Evolutionary conservation across 2,888 invertebrate species (phyloP).

Genomic region (Eulithis prunata): DNA sequence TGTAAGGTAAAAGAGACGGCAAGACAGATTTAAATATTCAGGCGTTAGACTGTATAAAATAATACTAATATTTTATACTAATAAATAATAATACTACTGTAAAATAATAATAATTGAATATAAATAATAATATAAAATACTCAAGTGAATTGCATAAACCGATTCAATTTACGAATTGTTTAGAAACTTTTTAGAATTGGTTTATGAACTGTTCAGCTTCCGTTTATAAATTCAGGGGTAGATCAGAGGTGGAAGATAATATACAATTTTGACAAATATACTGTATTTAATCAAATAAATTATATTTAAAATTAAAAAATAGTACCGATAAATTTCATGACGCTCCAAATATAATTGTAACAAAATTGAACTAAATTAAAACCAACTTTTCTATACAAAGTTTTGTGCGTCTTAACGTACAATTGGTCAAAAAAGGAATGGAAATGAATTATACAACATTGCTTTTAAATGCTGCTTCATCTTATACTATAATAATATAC

Average conservation of each 20-base stretch:
- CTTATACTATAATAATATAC: conserved; percentile 61
- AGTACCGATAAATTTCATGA: conserved; percentile 74
- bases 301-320: conserved; percentile 76
- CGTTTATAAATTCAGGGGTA: too few species aligned
- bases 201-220: too few species aligned
- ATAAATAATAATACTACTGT: too few species aligned
- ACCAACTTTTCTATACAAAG: conserved; percentile 33
- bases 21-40: too few species aligned
- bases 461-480: conserved; percentile 36
- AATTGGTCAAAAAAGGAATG: conserved; percentile 55
- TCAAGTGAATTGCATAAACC: too few species aligned
- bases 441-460: conserved; percentile 42
- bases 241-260: conserved; percentile 22
- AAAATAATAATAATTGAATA: too few species aligned
- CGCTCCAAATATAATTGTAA: conserved; percentile 59
- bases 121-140: too few species aligned
- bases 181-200: too few species aligned
- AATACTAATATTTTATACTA: too few species aligned
- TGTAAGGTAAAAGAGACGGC: too few species aligned
- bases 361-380: conserved; percentile 57
- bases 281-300: conserved; percentile 81
- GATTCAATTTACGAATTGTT: too few species aligned
- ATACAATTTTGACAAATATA: conserved; percentile 74
- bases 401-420: conserved; percentile 67
- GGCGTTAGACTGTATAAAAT: too few species aligned